These are phyloP conservation scores for Serilophus lunatus DNA, from an alignment of 2,113 vertebrate species.

Conservation along the genomic window DNA sequence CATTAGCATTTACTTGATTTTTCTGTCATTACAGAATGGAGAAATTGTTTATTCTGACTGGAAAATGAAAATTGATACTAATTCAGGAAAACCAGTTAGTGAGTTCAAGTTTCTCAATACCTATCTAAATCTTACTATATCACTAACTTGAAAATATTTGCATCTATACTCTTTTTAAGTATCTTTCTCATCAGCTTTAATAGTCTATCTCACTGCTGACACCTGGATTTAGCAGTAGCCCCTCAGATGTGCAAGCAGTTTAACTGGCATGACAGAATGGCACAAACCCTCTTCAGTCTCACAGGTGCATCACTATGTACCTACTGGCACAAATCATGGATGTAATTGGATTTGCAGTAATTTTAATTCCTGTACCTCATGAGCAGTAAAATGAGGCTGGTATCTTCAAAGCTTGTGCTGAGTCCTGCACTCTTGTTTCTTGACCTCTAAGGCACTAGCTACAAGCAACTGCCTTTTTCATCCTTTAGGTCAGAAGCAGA, in stretches of 20 bases:
- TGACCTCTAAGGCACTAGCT: neutral
- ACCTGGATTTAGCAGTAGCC: neutral
- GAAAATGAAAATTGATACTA: constrained; percentile 76
- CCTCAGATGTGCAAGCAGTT: neutral
- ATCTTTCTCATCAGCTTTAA: neutral
- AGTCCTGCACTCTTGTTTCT: neutral
- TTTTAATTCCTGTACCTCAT: neutral
- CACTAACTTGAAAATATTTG: neutral
- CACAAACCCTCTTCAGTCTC: neutral
- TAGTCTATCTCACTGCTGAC: neutral
- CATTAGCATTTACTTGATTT: neutral
- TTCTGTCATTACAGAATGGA: constrained; percentile 76
- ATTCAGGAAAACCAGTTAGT: constrained; percentile 73
- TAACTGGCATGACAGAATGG: neutral
- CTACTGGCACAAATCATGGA: neutral
- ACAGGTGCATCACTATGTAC: neutral
- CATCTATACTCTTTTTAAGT: neutral
- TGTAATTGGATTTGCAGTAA: neutral
- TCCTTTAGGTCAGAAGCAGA: constrained; percentile 61
- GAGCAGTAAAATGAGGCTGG: neutral
- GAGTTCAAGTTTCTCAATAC: constrained; percentile 53
- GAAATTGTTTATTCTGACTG: constrained; percentile 83
- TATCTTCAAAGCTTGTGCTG: neutral
- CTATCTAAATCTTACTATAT: neutral
- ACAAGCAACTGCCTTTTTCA: neutral